Base-by-base conservation (phyloP, 2,797 vertebrate genomes). In the Antrozous pallidus region DNA sequence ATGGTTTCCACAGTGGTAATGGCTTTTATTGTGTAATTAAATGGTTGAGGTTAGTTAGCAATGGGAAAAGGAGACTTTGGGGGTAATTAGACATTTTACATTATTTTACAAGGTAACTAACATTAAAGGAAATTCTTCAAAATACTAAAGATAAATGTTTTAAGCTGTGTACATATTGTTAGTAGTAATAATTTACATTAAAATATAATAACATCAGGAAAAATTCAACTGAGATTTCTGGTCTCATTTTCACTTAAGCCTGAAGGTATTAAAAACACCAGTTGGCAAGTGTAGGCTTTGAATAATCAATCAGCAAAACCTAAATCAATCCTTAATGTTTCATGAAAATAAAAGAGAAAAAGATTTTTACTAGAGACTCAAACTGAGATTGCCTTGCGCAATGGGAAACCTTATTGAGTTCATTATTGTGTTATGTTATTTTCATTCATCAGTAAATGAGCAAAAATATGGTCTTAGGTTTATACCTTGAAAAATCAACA, bases 181-280 rank as follows among this genome's bases (percentile, higher is more conserved):
- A 54, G 54, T 80, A 96, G 93, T 65, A 96, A 94, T 96, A 97
- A 96, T 97, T 98, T 97, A 91, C 49, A 90, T 88, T 0, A 75
- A 95, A 92, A 92, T 94, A 6, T 82, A 94, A 89, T 90, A 84
- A 28, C 74, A 85, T 77, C 31, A 96, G 81, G 47, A 93, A 94
- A 93, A 93, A 88, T 85, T 63, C 90, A 96, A 79, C 78, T 78
- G 97, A 97, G 94, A 96, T 94, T 97, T 97, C 93, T 92, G 88
- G 67, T 96, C 93, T 98, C 84, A 94, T 97, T 97, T 98, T 97
- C 88, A 96, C 74, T 97, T 95, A 91, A 51, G 91, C 88, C 95
- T 94, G 38, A 71, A 97, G 93, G 90, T 96, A 97, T 82, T 90
- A 90, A 92, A 90, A 97, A 73, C 71, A 96, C 89, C 94, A 89